A percentile compares a stretch with the other conserved stretches of the same genome.
Conservation (phyloP, 2,113 vertebrate species). For the Fregetta grallaria region DNA sequence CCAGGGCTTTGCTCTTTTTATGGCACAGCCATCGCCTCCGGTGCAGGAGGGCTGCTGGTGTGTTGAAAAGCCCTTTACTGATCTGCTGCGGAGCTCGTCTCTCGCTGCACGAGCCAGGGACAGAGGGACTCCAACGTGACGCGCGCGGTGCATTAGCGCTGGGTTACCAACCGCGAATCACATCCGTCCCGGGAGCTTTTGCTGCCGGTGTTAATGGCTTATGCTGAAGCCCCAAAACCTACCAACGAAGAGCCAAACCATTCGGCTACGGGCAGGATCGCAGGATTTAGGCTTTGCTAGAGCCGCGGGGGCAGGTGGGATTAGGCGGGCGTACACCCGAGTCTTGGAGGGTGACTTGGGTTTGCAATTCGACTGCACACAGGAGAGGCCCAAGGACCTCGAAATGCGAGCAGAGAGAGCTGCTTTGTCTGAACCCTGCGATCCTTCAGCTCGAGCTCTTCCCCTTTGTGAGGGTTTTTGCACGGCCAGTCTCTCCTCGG, state of each 20-base stretch:
- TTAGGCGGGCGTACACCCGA: neutral
- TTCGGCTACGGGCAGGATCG: accelerated
- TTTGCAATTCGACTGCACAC: neutral
- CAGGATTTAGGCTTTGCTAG: neutral
- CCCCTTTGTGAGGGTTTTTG: neutral
- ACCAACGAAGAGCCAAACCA: neutral
- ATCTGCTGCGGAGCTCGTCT: neutral
- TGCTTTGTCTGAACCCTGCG: neutral
- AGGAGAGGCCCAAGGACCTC: neutral
- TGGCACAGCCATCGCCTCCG: neutral
- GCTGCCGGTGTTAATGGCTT: neutral
- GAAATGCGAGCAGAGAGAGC: neutral
- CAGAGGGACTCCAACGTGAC: neutral
- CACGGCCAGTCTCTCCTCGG: neutral
- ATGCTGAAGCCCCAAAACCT: neutral
- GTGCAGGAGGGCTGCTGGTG: neutral
- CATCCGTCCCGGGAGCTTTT: neutral
- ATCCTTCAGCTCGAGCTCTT: neutral
- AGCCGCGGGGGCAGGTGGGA: neutral
- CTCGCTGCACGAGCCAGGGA: neutral
- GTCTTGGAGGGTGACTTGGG: no score
- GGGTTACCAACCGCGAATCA: neutral
- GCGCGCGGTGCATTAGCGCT: neutral
- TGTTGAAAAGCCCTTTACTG: neutral
- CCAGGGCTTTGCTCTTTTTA: neutral